Conservation (phyloP, 2,888 invertebrate genomes). For the Rhagonycha lutea region DNA sequence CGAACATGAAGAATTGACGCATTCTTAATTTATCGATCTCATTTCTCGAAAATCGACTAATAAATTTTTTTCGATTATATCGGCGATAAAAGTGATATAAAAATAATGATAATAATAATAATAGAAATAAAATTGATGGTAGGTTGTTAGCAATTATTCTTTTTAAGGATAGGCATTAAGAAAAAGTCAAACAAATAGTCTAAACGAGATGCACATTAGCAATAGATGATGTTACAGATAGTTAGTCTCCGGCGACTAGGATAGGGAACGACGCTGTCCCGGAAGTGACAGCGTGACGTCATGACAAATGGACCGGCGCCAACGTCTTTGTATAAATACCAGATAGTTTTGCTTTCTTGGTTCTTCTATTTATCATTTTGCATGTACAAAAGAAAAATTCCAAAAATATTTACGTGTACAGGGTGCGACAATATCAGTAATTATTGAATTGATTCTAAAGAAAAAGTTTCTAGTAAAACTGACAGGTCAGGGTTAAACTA, state of each 20-base stretch:
- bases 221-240: conserved; percentile 44
- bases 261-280: conserved; percentile 39
- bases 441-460: too few relatives aligned
- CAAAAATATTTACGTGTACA: not conserved
- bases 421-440: not conserved
- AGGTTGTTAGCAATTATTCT: not conserved
- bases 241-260: conserved; percentile 36
- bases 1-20: not conserved
- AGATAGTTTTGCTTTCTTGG: conserved; percentile 22
- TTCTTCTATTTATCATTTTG: conserved; percentile 18
- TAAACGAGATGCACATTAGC: conserved; percentile 35
- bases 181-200: conserved; percentile 10
- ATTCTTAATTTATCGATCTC: not conserved
- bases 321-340: conserved; percentile 41
- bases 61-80: not conserved
- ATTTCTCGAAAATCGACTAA: not conserved
- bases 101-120: not conserved
- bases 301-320: conserved; percentile 56
- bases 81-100: not conserved
- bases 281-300: conserved; percentile 54
- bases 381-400: not conserved
- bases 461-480: too few relatives aligned
- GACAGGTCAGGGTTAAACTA: too few relatives aligned
- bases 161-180: conserved; percentile 2
- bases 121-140: not conserved